Evolutionary conservation across 2,888 invertebrate species (phyloP), one percentile per base, ranked within the genome.

Genomic region (Eilema depressum): DNA sequence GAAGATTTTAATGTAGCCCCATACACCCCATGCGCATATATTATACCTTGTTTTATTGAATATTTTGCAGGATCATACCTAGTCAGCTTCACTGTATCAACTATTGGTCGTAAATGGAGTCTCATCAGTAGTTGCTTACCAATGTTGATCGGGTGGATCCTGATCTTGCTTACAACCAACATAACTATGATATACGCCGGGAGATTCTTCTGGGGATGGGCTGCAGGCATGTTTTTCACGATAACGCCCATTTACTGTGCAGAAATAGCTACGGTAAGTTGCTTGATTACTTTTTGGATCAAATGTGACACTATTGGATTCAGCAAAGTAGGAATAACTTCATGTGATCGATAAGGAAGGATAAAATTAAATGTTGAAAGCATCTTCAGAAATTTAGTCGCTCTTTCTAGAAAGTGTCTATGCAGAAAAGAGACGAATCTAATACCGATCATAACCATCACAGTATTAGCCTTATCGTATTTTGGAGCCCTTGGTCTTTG

Each of bases 181-280:
- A 89, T 96, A 0, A 88, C 80, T 25, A 92, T 95, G 85, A 91
- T 96, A 70, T 96, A 96, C 91, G 95, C 91, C 11, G 97, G 96
- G 66, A 94, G 96, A 71, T 95, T 96, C 79, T 91, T 96, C 70
- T 96, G 96, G 89, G 98, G 98, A 63, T 83, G 97, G 0, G 96
- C 96, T 0, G 96, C 97, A 0, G 97, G 97, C 0, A 96, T 97
- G 84, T 92, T 97, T n/a, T 97, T 97, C 92, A 97, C 97, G 0
- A 96, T 97, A 1, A 96, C 97, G 0, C 98, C 98, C 0, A 97
- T 98, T 96, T 99, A 98, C 91, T 96, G 98, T 73, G 98, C 98
- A 60, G 98, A 99, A 91, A 97, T 98, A 64, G 96, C 98, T 7
- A 97, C 97, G 77, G 96, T 96, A 85, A 93, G 63, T 47, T 57